A percentile compares a stretch with the other conserved stretches of the same genome.
Evolutionary conservation across 30 jellyfish, hydroid and myxozoan species (phyloP).

Genomic region (Catostylus mosaicus): DNA sequence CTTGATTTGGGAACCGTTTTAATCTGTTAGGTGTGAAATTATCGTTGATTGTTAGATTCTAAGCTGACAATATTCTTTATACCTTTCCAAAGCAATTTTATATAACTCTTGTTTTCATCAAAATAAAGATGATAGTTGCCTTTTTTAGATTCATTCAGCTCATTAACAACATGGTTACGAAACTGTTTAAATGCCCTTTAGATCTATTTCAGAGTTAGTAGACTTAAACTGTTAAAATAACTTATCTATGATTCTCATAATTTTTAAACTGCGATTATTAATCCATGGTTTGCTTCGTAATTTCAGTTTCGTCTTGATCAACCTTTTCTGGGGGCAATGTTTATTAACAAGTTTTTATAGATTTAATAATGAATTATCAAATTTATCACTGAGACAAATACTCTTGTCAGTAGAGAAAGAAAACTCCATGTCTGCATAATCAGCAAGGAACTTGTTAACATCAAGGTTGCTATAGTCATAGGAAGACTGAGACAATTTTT

Average conservation of each 20-base stretch:
- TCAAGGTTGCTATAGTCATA: conserved; percentile 33
- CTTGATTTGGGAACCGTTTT: not conserved
- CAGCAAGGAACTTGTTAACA: conserved; percentile 21
- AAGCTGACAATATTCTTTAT: not conserved
- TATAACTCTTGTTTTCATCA: conserved; percentile 16
- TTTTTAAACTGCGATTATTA: conserved; percentile 16
- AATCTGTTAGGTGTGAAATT: not conserved
- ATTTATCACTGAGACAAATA: not conserved
- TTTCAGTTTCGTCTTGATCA: conserved; percentile 30
- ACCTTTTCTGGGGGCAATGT: conserved; percentile 48
- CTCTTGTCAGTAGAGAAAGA: conserved; percentile 13
- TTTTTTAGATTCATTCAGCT: conserved; percentile 30
- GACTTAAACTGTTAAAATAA: conserved; percentile 31
- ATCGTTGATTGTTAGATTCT: not conserved
- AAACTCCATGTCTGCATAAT: conserved; percentile 6
- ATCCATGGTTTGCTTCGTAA: conserved; percentile 54
- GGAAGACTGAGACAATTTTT: conserved; percentile 18
- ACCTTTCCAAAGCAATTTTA: conserved; percentile 61
- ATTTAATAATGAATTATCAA: not conserved
- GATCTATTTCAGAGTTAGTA: conserved; percentile 12
- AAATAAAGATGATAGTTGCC: conserved; percentile 18
- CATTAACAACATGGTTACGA: conserved; percentile 61
- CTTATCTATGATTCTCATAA: conserved; percentile 56
- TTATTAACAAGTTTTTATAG: conserved; percentile 5
- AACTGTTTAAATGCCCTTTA: conserved; percentile 28